Evolutionary conservation across 2,797 vertebrate species (phyloP).

Genomic region (Tokudaia tokunoshimensis): DNA sequence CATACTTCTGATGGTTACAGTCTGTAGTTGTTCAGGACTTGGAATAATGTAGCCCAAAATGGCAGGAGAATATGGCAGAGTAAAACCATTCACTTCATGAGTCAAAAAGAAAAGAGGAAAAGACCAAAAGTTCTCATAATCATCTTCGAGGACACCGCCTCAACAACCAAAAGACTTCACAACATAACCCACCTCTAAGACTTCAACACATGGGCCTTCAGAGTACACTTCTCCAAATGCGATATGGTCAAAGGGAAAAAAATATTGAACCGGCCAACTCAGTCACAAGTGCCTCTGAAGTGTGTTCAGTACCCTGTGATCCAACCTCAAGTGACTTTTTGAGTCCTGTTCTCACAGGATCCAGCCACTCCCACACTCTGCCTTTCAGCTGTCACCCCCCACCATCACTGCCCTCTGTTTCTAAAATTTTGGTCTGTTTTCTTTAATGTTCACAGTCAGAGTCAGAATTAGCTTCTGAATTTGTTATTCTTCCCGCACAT

Average conservation of each 20-base stretch:
- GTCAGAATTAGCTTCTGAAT: conserved; percentile 20
- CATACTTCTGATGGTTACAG: not conserved
- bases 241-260: not conserved
- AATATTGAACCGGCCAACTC: not conserved
- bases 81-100: not conserved
- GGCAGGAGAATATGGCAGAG: not conserved
- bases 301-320: accelerated
- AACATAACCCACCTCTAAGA: too few species aligned
- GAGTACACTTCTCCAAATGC: not conserved
- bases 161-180: not conserved
- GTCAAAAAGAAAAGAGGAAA: not conserved
- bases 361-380: not conserved
- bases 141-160: not conserved
- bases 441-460: not conserved
- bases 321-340: not conserved
- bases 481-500: not conserved
- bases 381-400: not conserved
- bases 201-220: not conserved
- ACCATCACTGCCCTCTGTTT: not conserved
- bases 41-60: too few species aligned
- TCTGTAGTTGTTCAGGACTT: not conserved
- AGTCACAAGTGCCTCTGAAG: not conserved
- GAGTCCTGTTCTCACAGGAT: not conserved
- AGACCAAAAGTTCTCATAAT: too few species aligned
- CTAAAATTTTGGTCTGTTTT: not conserved